Evolutionary conservation across 2,797 vertebrate genomes (phyloP).

Genomic region (Micrastur ruficollis): DNA sequence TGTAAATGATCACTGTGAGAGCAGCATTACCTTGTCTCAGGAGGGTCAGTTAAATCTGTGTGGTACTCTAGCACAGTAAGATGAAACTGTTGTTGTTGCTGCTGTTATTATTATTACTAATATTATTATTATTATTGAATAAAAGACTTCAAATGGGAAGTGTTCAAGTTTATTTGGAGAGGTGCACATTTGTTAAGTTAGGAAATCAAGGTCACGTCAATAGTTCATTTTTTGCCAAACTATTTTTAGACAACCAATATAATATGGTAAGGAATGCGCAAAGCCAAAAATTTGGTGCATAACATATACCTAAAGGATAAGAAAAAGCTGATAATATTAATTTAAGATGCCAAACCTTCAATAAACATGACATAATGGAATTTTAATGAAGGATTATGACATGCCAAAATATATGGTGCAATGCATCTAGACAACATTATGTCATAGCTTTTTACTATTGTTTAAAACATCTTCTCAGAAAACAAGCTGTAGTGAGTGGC

Average conservation of each 20-base stretch:
- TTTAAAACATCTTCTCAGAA: not conserved
- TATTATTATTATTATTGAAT: not conserved
- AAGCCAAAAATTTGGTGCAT: not conserved
- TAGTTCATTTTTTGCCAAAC: not conserved
- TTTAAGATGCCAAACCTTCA: not conserved
- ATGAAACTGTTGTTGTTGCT: no score
- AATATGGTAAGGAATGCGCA: not conserved
- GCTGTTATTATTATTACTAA: no score
- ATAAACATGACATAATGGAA: not conserved
- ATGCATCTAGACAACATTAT: not conserved
- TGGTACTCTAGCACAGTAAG: not conserved
- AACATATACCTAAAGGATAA: not conserved
- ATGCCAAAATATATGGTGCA: not conserved
- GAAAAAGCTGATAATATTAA: not conserved
- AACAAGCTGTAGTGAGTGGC: not conserved
- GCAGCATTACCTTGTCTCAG: not conserved
- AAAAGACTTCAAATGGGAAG: not conserved
- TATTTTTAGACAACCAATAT: not conserved
- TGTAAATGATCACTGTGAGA: not conserved
- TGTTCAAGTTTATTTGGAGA: not conserved
- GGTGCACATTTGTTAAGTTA: not conserved
- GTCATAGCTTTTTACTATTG: not conserved
- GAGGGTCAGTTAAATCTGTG: not conserved
- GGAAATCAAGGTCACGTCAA: not conserved
- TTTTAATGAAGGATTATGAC: not conserved